A percentile compares a stretch with the other conserved stretches of the same genome.
phyloP scores from a whole-genome alignment of 2,888 invertebrate species.

The Sussaba pulchella region DNA sequence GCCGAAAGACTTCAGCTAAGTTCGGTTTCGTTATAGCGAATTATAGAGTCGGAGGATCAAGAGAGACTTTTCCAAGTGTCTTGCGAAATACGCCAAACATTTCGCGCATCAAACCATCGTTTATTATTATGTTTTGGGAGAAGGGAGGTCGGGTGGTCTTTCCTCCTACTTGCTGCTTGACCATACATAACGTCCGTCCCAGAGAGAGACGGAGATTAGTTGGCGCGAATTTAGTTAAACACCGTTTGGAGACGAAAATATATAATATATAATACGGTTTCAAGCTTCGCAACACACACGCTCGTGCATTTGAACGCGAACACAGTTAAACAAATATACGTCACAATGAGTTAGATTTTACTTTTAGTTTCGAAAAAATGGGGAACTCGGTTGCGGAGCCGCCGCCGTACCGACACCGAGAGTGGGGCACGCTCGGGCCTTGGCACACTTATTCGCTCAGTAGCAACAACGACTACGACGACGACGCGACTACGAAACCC shows the following conservation, averaged over 20 bases:
- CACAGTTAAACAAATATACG: constrained; percentile 5
- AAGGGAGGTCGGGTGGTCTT: constrained; percentile 13
- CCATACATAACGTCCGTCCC: constrained; percentile 14
- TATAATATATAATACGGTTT: constrained; percentile 76
- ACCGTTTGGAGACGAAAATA: constrained; percentile 74
- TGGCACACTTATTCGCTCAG: constrained; percentile 82
- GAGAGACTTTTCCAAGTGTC: constrained; percentile 51
- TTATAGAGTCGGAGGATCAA: constrained; percentile 56
- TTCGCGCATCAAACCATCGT: constrained; percentile 40
- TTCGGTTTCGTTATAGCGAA: constrained; percentile 32
- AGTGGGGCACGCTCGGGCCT: constrained; percentile 77
- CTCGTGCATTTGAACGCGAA: neutral
- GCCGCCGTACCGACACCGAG: constrained; percentile 24
- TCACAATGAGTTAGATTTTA: constrained; percentile 84
- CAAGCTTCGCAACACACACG: constrained; percentile 55
- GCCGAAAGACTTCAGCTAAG: neutral
- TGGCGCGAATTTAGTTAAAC: constrained; percentile 57
- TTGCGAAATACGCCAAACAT: constrained; percentile 60
- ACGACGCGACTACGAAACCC: constrained; percentile 63
- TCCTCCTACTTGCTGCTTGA: constrained; percentile 30
- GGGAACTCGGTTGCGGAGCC: constrained; percentile 68
- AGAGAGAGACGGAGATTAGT: constrained; percentile 36
- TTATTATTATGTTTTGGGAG: constrained; percentile 42
- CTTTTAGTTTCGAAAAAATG: constrained; percentile 84
- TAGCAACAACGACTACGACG: constrained; percentile 67